Base-by-base conservation (phyloP, 2,113 vertebrate species). In the Rhineura floridana region DNA sequence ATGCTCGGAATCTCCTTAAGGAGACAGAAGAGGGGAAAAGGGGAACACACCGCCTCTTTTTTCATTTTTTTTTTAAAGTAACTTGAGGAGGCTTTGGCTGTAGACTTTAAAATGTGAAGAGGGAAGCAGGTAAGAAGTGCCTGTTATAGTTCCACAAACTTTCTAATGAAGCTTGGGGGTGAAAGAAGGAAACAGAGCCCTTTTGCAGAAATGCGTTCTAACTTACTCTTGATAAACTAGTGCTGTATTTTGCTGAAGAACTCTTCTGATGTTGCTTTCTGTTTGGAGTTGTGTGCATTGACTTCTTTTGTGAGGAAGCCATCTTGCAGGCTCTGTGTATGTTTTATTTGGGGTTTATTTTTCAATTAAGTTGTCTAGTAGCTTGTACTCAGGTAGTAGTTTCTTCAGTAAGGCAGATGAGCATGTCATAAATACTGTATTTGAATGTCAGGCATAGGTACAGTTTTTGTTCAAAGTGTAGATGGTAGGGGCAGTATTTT, bases 91-190 rank as follows among this genome's bases (percentile, higher is more conserved):
- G 9, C 36, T 77, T 72, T 17, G 78, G 25, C 63, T 23, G 85
- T 76, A 69, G 50, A 89, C 88, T 91, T 92, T 89, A 88, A 72
- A 89, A 91, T 6, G n/a, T 19, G 84, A 92, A 81, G 23, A 84
- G 92, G 44, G 79, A 50, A 12, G 81, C 92, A 97, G 96, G 96
- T 96, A 96, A 96, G 96, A 86, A 91, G 21, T n/a, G 69, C 85
- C 36, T 7, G 44, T 65, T 84, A 2, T 0, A 0, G 33, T 50
- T 44, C 79, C 76, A n/a, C 10, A 2, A 0, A 0, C 23, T 0
- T 0, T 10, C 87, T 42, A 30, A 69, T 36, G 36, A 77, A 33
- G 21, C 63, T 0, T 86, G 63, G 77, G 50, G 11, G 63, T 79
- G 42, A 21, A 33, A 77, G n/a, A 2, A 23, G 28, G 67, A n/a